Base-by-base conservation (phyloP, 2,797 vertebrate genomes). In the Scyliorhinus canicula region DNA sequence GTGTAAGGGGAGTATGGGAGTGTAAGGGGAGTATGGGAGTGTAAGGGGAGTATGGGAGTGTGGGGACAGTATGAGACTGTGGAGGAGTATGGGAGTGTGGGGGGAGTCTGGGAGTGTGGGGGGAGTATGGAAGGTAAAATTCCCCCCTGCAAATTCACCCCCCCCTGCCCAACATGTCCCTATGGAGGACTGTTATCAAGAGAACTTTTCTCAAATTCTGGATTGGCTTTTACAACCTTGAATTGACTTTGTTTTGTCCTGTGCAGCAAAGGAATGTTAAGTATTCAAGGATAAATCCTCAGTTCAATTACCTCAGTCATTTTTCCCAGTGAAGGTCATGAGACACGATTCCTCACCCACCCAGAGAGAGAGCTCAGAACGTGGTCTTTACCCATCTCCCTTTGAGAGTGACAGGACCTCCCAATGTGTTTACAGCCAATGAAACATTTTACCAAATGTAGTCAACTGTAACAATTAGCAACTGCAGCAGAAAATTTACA, bases 211-310 rank as follows among this genome's bases (percentile, higher is more conserved):
- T 24, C 55, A 91, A 63, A 40, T 14, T 60, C 88, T 40, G 31
- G 21, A 16, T 9, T 28, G 71, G 44, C 40, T 26, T 21, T 12
- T 47, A 26, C n/a, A 67, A 65, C 90, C 90, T 93, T 93, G 90
- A 67, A 8, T 67, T 93, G n/a, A 93, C 90, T 67, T 93, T 93
- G 90, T 63, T 93, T 67, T 93, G n/a, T 67, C 21, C 90, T 28
- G 60, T 40, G 19, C 88, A 24, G 88, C 63, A 65, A 24, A 65
- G 90, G 90, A 93, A 93, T 47, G 90, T 60, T 9, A 67, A 65
- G 60, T 28, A 93, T 65, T 47, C 63, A n/a, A 47, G 57, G 24
- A 11, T 21, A 93, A 40, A 93, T 57, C 55, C 60, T 40, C 12
- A 63, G 12, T n/a, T 40, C 57, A 67, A 3, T 12, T 3, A 88